Evolutionary conservation across 2,797 vertebrate species (phyloP).

Genomic region (Bovichtus variegatus): DNA sequence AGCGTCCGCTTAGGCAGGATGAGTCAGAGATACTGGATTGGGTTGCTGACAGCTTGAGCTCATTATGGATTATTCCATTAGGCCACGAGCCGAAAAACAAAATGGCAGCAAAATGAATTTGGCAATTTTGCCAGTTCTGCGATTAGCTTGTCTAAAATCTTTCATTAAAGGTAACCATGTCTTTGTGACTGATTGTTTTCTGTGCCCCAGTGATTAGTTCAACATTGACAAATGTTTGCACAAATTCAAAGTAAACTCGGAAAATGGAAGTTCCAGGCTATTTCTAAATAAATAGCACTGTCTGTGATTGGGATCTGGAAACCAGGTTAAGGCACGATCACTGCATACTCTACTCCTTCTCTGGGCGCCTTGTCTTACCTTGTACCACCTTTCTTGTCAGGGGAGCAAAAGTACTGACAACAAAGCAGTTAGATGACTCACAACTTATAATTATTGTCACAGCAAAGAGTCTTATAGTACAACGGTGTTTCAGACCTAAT

Average conservation of each 20-base stretch:
- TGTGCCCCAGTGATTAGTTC: neutral
- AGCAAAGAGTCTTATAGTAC: constrained; percentile 13
- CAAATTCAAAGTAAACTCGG: neutral
- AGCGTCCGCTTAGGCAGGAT: neutral
- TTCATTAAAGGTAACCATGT: constrained; percentile 14
- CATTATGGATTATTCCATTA: constrained; percentile 20
- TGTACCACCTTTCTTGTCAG: constrained; percentile 30
- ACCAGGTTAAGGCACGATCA: constrained; percentile 5
- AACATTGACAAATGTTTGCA: neutral
- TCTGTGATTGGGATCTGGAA: neutral
- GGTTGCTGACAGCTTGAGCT: constrained; percentile 9
- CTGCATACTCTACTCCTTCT: constrained; percentile 1
- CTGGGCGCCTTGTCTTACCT: constrained; percentile 15
- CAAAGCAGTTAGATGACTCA: constrained; percentile 24
- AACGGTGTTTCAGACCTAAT: constrained; percentile 53
- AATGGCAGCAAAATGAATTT: constrained; percentile 2
- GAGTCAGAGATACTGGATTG: constrained; percentile 15
- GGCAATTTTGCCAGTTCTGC: neutral
- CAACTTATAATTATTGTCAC: constrained; percentile 46
- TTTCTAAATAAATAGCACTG: constrained; percentile 12
- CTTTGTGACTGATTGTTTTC: constrained; percentile 24
- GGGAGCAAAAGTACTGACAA: constrained; percentile 30
- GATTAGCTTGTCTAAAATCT: constrained; percentile 26
- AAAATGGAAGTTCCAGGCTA: constrained; percentile 3
- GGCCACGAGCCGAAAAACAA: constrained; percentile 1